phyloP scores from a whole-genome alignment of 2,797 vertebrate species.

The Mallotus villosus region DNA sequence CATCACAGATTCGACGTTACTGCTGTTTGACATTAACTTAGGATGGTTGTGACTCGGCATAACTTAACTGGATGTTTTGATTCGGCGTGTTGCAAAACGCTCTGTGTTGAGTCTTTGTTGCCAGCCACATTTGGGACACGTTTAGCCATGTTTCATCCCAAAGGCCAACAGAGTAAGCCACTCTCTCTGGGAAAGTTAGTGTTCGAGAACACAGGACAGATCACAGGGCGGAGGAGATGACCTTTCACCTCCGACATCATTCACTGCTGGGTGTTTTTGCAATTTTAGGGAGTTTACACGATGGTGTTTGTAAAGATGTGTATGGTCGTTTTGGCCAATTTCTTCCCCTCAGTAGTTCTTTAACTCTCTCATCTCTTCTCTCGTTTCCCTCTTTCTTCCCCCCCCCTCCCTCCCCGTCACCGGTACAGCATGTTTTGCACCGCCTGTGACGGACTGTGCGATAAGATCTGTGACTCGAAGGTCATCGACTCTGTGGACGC shows the following conservation, averaged over 20 bases:
- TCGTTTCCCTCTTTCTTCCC: background rate
- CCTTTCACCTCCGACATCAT: conserved; percentile 43
- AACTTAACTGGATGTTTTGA: conserved; percentile 30
- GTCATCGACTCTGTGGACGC: conserved; percentile 93
- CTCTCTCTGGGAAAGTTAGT: conserved; percentile 32
- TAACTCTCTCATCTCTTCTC: background rate
- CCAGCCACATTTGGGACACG: conserved; percentile 44
- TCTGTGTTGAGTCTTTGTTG: conserved; percentile 34
- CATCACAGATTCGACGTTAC: conserved; percentile 15
- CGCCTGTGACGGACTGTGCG: conserved; percentile 91
- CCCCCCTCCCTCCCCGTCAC: conserved; percentile 7
- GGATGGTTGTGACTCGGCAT: conserved; percentile 14
- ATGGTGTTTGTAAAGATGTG: background rate
- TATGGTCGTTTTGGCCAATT: background rate
- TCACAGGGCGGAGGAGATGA: conserved; percentile 43
- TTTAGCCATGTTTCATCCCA: conserved; percentile 50
- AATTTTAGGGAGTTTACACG: background rate
- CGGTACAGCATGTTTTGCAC: conserved; percentile 89
- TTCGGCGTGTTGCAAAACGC: conserved; percentile 39
- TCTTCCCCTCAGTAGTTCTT: background rate
- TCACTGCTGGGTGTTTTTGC: conserved; percentile 17
- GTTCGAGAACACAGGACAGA: conserved; percentile 21
- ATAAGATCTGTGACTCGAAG: conserved; percentile 84
- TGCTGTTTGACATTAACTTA: conserved; percentile 23
- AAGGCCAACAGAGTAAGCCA: conserved; percentile 59